Evolutionary conservation across 2,888 invertebrate species (phyloP).

Genomic region (Coelopa pilipes): DNA sequence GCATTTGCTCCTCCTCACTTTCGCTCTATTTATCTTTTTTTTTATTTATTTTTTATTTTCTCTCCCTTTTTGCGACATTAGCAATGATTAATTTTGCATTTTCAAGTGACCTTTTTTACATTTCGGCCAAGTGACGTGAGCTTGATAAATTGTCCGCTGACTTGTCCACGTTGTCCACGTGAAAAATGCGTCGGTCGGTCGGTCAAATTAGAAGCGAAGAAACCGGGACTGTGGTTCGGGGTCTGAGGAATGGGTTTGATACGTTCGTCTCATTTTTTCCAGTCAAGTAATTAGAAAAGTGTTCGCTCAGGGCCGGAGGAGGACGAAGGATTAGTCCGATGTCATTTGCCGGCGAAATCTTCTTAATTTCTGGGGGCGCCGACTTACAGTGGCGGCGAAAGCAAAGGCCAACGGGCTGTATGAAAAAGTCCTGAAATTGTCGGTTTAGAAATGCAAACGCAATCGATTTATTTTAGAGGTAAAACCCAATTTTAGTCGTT

Average conservation of each 20-base stretch:
- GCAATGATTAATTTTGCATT: conserved; percentile 34
- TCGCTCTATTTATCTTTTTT: not conserved
- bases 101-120: conserved; percentile 33
- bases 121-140: conserved; percentile 25
- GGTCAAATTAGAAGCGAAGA: conserved; percentile 18
- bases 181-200: conserved; percentile 15
- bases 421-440: no score
- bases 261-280: conserved; percentile 12
- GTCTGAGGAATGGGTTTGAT: conserved; percentile 17
- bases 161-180: conserved; percentile 6
- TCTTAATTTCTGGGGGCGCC: not conserved
- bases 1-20: conserved; percentile 7
- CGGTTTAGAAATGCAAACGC: no score
- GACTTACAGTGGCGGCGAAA: not conserved
- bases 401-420: no score
- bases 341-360: not conserved
- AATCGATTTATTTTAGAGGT: no score
- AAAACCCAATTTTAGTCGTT: no score
- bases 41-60: not conserved
- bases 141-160: conserved; percentile 34
- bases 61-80: conserved; percentile 14
- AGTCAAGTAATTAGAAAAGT: conserved; percentile 9
- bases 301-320: not conserved
- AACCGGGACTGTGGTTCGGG: not conserved
- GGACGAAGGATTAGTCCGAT: not conserved